These are phyloP conservation scores for Anomalospiza imberbis DNA, from an alignment of 2,797 vertebrate species.

Conservation along the genomic window DNA sequence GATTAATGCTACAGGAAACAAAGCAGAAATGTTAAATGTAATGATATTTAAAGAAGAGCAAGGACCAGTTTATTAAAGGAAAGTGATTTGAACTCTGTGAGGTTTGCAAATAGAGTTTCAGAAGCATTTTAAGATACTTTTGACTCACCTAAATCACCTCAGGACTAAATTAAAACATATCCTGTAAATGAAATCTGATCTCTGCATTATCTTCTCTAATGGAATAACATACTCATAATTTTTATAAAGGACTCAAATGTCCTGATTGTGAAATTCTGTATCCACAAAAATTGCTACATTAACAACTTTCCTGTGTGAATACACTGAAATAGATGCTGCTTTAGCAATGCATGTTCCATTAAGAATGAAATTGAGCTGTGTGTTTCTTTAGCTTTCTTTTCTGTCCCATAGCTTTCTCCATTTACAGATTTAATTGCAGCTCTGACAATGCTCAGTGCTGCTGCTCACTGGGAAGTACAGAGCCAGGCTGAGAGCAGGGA, in stretches of 20 bases:
- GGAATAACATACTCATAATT: not conserved
- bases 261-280: not conserved
- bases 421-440: not conserved
- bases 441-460: not conserved
- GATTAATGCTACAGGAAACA: conserved; percentile 49
- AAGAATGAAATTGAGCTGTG: not conserved
- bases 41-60: conserved; percentile 41
- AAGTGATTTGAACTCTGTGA: conserved; percentile 32
- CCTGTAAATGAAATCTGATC: not conserved
- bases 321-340: not conserved
- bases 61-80: conserved; percentile 43
- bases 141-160: not conserved
- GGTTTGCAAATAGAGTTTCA: conserved; percentile 21
- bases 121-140: conserved; percentile 7
- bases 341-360: not conserved
- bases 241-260: not conserved
- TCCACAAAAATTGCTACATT: not conserved
- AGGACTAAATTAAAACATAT: conserved; percentile 26
- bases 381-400: not conserved
- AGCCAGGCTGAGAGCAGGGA: not conserved
- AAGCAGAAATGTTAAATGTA: conserved; percentile 46
- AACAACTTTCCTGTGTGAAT: not conserved
- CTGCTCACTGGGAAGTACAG: not conserved
- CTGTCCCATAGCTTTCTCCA: not conserved
- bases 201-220: not conserved